Percentiles rank a stretch among this genome's conserved stretches.
phyloP scores from a whole-genome alignment of 2,888 invertebrate genomes.

The Cephus nigrinus region DNA sequence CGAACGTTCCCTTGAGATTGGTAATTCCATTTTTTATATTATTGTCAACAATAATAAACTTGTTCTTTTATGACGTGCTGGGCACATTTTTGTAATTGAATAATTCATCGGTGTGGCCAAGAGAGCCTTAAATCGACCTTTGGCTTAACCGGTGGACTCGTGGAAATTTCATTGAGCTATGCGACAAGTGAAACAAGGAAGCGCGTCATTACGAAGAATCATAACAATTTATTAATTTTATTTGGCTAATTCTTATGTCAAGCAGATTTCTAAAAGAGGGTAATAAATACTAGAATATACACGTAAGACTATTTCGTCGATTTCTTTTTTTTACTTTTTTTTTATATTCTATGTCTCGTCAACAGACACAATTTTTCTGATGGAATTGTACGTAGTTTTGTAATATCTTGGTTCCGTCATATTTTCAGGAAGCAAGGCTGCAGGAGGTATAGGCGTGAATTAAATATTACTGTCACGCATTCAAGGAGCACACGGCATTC shows the following conservation, averaged over 20 bases:
- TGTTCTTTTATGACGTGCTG: neutral
- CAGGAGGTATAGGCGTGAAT: neutral
- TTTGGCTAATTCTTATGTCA: neutral
- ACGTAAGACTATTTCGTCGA: neutral
- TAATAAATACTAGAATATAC: neutral
- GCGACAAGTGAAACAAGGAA: neutral
- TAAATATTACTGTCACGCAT: neutral
- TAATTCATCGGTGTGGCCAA: neutral
- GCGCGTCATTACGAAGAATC: neutral
- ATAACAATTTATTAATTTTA: neutral
- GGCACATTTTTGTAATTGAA: neutral
- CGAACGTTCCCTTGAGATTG: neutral
- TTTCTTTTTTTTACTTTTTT: neutral
- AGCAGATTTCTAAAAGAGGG: neutral
- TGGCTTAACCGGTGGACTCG: neutral
- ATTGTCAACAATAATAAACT: neutral
- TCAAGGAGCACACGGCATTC: neutral
- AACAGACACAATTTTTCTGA: neutral
- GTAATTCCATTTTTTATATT: neutral
- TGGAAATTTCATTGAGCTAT: neutral
- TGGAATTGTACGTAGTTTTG: neutral
- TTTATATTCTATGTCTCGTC: neutral
- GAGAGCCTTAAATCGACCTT: neutral
- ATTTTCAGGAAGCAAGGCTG: neutral
- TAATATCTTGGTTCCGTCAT: neutral